These are phyloP conservation scores for Symphodus melops DNA, from an alignment of 2,113 vertebrate species.

Conservation along the genomic window DNA sequence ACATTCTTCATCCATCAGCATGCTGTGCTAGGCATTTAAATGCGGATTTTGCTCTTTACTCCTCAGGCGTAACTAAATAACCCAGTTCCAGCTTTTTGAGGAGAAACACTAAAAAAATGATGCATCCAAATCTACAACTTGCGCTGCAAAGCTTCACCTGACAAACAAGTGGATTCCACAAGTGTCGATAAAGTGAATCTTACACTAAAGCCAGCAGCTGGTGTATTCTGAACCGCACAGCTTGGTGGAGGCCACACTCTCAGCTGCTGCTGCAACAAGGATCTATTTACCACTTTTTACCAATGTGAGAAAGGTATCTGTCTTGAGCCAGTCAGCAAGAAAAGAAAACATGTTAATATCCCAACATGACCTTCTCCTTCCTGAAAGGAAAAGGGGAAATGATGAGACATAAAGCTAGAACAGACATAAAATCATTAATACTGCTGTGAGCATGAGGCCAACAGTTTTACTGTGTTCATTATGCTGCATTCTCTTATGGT, in stretches of 20 bases:
- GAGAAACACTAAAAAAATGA: slow-evolving; percentile 2
- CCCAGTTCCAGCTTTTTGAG: background rate
- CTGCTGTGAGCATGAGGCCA: slow-evolving; percentile 33
- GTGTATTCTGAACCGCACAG: background rate
- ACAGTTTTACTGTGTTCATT: slow-evolving; percentile 25
- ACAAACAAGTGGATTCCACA: background rate
- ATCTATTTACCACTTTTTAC: background rate
- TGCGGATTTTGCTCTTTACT: slow-evolving; percentile 47
- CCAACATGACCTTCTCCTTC: background rate
- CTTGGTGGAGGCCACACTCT: background rate
- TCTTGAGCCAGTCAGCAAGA: background rate
- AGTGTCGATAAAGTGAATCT: background rate
- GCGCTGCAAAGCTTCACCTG: background rate
- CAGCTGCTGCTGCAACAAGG: background rate
- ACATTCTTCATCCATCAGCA: slow-evolving; percentile 76
- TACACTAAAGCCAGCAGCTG: background rate
- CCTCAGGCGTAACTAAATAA: slow-evolving; percentile 13
- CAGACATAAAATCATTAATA: slow-evolving; percentile 28
- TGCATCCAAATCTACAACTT: background rate
- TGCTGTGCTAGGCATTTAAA: slow-evolving; percentile 58
- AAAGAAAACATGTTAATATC: background rate
- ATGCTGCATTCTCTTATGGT: slow-evolving; percentile 39
- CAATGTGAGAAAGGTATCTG: background rate
- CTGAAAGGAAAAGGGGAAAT: background rate
- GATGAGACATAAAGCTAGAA: slow-evolving; percentile 9